Percentiles rank a stretch among this genome's conserved stretches.
phyloP scores from a whole-genome alignment of 2,113 vertebrate species.

The Chionis minor region DNA sequence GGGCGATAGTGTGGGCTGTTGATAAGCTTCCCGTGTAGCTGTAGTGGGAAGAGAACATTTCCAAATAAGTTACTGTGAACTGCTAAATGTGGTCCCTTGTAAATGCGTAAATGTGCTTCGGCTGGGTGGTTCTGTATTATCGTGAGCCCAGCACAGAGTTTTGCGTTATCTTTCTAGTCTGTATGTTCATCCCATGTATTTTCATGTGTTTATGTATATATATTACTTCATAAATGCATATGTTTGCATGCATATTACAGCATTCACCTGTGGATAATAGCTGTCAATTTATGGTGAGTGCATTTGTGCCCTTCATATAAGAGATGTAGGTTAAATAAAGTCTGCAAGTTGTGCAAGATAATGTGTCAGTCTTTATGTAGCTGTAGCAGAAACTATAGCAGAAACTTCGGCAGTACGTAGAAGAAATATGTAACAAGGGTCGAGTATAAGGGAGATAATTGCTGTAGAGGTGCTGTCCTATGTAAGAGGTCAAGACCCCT shows the following conservation, averaged over 20 bases:
- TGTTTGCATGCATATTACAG: not conserved
- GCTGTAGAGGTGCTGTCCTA: not conserved
- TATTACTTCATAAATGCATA: not conserved
- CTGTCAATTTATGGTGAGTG: not conserved
- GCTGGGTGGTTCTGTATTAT: not conserved
- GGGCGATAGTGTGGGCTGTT: not conserved
- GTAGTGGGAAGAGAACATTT: not conserved
- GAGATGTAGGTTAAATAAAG: not conserved
- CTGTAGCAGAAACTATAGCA: not conserved
- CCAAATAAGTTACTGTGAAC: not conserved
- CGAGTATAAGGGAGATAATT: not conserved
- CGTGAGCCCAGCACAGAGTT: not conserved
- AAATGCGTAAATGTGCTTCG: too few relatives aligned
- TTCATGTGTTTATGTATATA: not conserved
- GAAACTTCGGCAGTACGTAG: not conserved
- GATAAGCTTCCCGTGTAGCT: not conserved
- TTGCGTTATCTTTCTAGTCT: not conserved
- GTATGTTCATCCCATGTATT: not conserved
- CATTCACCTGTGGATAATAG: not conserved
- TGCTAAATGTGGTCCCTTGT: not conserved
- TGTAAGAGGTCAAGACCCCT: not conserved
- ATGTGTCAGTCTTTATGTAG: accelerated
- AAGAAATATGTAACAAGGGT: not conserved
- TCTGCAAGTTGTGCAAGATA: not conserved
- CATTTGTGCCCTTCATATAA: not conserved